phyloP scores from a whole-genome alignment of 2,113 vertebrate genomes.

The Paradisaea rubra region DNA sequence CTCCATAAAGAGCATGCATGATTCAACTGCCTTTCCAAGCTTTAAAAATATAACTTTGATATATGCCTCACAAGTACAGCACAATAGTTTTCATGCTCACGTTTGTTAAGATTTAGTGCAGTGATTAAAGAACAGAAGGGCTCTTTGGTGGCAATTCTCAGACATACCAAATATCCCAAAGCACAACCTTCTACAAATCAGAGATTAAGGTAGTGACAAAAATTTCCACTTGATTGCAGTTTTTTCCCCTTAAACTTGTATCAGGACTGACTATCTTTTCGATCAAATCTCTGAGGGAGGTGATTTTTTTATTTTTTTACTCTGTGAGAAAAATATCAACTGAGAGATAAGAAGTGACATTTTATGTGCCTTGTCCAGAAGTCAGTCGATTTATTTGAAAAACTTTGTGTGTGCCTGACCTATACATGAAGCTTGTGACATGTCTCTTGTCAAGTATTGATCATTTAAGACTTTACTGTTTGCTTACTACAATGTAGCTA shows the following conservation, averaged over 20 bases:
- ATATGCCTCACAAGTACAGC: constrained; percentile 71
- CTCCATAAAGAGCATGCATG: constrained; percentile 78
- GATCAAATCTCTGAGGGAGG: constrained; percentile 68
- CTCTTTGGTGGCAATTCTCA: constrained; percentile 77
- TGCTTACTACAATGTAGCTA: constrained; percentile 67
- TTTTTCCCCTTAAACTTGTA: constrained; percentile 67
- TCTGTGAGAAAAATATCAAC: constrained; percentile 70
- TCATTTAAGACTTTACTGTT: constrained; percentile 70
- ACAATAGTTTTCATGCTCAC: constrained; percentile 80
- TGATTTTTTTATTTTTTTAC: constrained; percentile 45
- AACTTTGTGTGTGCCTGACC: constrained; percentile 61
- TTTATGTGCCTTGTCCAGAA: constrained; percentile 68
- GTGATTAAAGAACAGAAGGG: constrained; percentile 76
- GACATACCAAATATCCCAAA: constrained; percentile 78
- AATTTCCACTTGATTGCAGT: constrained; percentile 77
- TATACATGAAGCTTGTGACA: constrained; percentile 69
- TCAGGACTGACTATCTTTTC: constrained; percentile 69
- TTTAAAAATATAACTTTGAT: constrained; percentile 77
- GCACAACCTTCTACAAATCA: constrained; percentile 79
- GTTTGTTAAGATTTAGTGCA: constrained; percentile 80
- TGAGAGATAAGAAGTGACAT: constrained; percentile 75
- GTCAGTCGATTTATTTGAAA: constrained; percentile 70
- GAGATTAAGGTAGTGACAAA: constrained; percentile 78
- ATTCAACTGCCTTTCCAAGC: constrained; percentile 74
- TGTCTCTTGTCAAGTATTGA: constrained; percentile 73